Evolutionary conservation across 2,888 invertebrate genomes (phyloP), one percentile per base, ranked within the genome.

Genomic region (Apodemia zela): DNA sequence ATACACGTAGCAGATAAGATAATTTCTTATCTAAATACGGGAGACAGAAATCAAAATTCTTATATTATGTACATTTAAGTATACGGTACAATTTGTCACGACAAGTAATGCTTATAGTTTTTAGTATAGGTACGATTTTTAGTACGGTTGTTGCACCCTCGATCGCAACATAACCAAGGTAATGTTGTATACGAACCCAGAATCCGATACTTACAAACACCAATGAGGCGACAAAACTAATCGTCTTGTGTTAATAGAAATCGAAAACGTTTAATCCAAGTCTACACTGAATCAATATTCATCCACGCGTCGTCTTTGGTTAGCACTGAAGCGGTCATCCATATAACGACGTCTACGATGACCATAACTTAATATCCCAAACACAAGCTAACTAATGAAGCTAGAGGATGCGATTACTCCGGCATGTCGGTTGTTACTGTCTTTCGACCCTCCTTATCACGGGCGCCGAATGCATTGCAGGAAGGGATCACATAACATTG

Each of bases 381-480:
- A 25, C 51, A 54, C 51, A 54, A 54, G 54, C 54, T 54, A 25
- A 54, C 54, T 54, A 54, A 54, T 54, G 54, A 54, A 54, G 21
- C 54, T 21, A 25, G 54, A 54, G 54, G 54, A 54, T 54, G 54
- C 54, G 25, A 51, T 51, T 51, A 51, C 51, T 21, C 18, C 51
- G 49, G 7, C 13, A 51, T 21, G 21, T 21, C 51, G 51, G 49
- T 10, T 49, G 49, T 49, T 10, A 51, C 51, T 51, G 21, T 11
- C 18, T 21, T 18, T 51, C 18, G 38, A 18, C 51, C 51, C 51
- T 51, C 51, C 51, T 51, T 51, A 51, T 51, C 51, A 3, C 21
- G 51, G 18, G 5, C n/a, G 13, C 11, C 8, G 11, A 51, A 21
- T 18, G 51, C 18, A 13, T 51, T 51, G 21, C 18, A 18, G 18